Base-by-base conservation (phyloP, 2,113 vertebrate genomes). In the Otolemur garnettii region DNA sequence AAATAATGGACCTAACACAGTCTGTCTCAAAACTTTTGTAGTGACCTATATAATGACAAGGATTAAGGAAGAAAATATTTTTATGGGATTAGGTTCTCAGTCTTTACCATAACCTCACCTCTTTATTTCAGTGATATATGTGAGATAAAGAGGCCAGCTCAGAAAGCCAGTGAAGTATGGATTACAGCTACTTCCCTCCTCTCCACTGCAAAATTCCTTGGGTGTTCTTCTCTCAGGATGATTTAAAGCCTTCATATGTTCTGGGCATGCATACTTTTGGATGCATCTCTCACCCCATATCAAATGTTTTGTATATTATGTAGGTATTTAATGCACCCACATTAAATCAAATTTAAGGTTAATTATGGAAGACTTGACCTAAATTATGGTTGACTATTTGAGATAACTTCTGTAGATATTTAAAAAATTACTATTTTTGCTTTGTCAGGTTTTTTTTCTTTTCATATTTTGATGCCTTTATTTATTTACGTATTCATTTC, bases 341-440 rank as follows among this genome's bases (percentile, higher is more conserved):
- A 86, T 80, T 86, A 80, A 91, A 59, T 66, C 85, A 82, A 71
- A 64, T 86, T 80, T 75, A 45, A 35, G 33, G 18, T 26, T 66
- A n/a, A 86, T 87, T 74, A 75, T 45, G n/a, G 78, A 90, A 83
- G 28, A 33, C 4, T 64, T 30, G 14, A 83, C 19, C 85, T 95
- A 38, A 89, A 89, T 91, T 89, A 69, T 38, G 17, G 22, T 57
- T 75, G 42, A 79, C 21, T 77, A n/a, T 55, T 75, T 22, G 50
- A 33, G 30, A 55, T 77, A 78, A 59, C 53, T 74, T 85, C 77
- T 22, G 14, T 80, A 62, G 57, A 72, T 68, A 83, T 57, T 84
- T 78, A 82, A 94, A 86, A 33, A 82, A 45, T 55, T 57, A 13
- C 33, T 78, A 60, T n/a, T 92, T 71, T 92, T 78, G 5, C 60